Conservation (phyloP, 2,888 invertebrate species). For the Pinctada fucata region DNA sequence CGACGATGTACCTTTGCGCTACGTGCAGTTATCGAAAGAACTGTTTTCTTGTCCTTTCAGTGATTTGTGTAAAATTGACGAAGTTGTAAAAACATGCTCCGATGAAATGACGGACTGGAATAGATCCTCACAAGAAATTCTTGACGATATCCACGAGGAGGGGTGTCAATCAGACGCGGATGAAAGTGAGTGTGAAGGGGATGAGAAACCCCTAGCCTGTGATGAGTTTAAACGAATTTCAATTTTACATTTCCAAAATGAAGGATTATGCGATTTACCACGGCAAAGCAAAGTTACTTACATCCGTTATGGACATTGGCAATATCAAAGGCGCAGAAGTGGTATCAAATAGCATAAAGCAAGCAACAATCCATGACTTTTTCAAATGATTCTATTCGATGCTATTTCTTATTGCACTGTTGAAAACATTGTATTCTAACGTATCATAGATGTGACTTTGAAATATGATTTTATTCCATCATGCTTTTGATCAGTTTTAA, state of each 20-base stretch:
- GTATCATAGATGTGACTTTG: too few relatives aligned
- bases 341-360: neutral
- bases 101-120: neutral
- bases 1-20: neutral
- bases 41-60: neutral
- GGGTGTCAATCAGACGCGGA: neutral
- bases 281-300: neutral
- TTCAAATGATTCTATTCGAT: neutral
- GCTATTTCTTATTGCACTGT: too few relatives aligned
- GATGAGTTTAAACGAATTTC: neutral
- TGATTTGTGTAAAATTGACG: slow-evolving; percentile 1
- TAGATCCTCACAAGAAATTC: neutral
- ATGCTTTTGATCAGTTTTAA: too few relatives aligned
- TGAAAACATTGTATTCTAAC: too few relatives aligned
- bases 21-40: neutral
- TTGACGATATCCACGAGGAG: neutral
- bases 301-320: neutral
- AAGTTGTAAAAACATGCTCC: neutral
- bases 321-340: neutral
- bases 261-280: neutral
- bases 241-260: neutral
- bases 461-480: too few relatives aligned
- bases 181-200: neutral
- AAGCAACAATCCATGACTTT: neutral
- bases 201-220: too few relatives aligned